Evolutionary conservation across 1,140 invertebrate genomes (phyloP), one percentile per base, ranked within the genome.

Genomic region (Argopecten irradians): DNA sequence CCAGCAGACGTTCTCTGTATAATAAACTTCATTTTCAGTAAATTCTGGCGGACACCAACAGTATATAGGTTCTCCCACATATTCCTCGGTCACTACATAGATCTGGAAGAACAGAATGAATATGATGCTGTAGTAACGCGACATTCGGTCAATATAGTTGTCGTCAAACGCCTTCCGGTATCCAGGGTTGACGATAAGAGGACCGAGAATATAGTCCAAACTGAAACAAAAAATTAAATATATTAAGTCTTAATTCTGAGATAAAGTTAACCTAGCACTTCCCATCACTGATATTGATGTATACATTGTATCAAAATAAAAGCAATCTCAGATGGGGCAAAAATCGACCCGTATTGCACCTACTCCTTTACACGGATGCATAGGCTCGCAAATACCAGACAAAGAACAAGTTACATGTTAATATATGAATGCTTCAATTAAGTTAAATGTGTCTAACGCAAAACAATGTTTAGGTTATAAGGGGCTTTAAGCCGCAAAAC

Each of bases 61-160:
- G 87, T 96, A 91, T 32, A 96, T 94, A n/a, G 94, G 94, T 89
- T 94, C 93, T 82, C 98, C 98, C 8, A 99, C 98, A 96, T 99
- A 99, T 96, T 99, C 93, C 32, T 88, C 89, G 0, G 91, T 91
- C 11, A 90, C 89, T 0, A 94, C 92, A 28, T 93, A 90, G 14
- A 93, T 91, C 34, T 90, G 84, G 71, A 93, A 93, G 28, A 92
- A 86, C 0, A 89, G 86, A 7, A 94, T 90, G 3, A 93, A 43
- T 34, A 92, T 89, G 28, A 93, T 92, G 11, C 92, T 93, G 89
- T 93, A 94, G 34, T 92, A 86, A 84, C 93, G 93, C 82, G 90
- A 92, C 13, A 93, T 39, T 34, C 92, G 85, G 84, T 93, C 93
- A 9, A 91, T 84, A 84, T 86, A 91, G 32, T 92, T 91, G 82